phyloP scores from a whole-genome alignment of 2,888 invertebrate species.

The Belgica antarctica region DNA sequence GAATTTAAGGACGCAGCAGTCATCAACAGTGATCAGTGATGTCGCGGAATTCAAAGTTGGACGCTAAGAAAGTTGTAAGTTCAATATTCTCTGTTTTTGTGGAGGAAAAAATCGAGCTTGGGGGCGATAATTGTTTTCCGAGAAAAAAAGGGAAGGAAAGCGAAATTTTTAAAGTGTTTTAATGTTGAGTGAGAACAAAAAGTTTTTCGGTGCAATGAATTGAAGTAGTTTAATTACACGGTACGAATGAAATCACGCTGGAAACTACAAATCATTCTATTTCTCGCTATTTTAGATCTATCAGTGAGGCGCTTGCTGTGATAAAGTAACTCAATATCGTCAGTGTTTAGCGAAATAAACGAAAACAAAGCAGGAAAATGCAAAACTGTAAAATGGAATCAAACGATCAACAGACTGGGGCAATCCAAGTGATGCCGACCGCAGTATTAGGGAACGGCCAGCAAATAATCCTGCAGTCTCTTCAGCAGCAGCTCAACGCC shows the following conservation, averaged over 20 bases:
- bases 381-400: slow-evolving; percentile 2
- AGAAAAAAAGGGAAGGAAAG: background rate
- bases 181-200: background rate
- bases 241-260: background rate
- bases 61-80: slow-evolving; percentile 21
- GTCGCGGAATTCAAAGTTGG: slow-evolving; percentile 12
- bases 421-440: slow-evolving; percentile 14
- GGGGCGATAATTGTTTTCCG: background rate
- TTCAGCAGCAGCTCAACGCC: slow-evolving; percentile 6
- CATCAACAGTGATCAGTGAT: background rate
- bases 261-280: slow-evolving; percentile 14
- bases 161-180: background rate
- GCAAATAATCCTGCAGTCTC: background rate
- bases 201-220: background rate
- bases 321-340: background rate
- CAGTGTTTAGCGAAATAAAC: background rate
- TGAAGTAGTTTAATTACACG: background rate
- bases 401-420: background rate
- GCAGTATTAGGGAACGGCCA: slow-evolving; percentile 12
- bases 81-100: background rate
- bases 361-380: background rate
- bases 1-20: background rate
- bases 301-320: background rate
- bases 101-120: slow-evolving; percentile 4
- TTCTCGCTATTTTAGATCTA: slow-evolving; percentile 5